Conservation (phyloP, 37 sponge, comb jelly and placozoan genomes). For the Halichondria panicea region DNA sequence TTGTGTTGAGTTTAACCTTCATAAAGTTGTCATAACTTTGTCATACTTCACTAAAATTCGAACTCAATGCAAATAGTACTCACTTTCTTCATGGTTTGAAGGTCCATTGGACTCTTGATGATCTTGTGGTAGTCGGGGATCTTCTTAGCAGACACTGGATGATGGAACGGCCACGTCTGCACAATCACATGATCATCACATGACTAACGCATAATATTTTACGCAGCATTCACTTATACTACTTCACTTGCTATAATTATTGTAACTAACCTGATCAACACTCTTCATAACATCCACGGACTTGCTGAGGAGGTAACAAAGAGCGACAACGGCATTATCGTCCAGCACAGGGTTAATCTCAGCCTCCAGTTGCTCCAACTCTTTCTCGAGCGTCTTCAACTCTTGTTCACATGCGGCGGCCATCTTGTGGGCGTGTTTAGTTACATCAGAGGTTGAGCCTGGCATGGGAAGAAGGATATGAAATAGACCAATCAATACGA, state of each 20-base stretch:
- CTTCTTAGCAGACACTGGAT: constrained; percentile 86
- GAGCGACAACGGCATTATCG: constrained; percentile 68
- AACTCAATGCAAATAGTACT: neutral
- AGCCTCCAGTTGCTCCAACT: constrained; percentile 73
- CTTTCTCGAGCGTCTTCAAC: constrained; percentile 67
- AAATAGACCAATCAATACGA: too few relatives aligned
- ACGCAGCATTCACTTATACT: too few relatives aligned
- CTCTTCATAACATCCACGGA: constrained; percentile 62
- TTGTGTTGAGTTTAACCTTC: too few relatives aligned
- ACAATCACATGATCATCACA: neutral
- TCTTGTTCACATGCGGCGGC: constrained; percentile 69
- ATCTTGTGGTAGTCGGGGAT: constrained; percentile 93
- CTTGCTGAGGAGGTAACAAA: constrained; percentile 62
- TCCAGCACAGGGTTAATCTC: constrained; percentile 81
- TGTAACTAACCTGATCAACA: constrained; percentile 60
- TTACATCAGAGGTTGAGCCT: constrained; percentile 71
- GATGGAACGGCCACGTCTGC: constrained; percentile 84
- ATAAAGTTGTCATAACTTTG: too few relatives aligned
- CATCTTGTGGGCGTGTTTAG: constrained; percentile 72
- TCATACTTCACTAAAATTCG: too few relatives aligned
- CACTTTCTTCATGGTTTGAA: constrained; percentile 85
- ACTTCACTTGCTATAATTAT: too few relatives aligned
- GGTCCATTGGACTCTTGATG: constrained; percentile 86
- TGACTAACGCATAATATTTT: neutral
- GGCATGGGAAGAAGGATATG: too few relatives aligned